Percentiles rank a stretch among this genome's conserved stretches.
phyloP scores from a whole-genome alignment of 2,797 vertebrate genomes.

The Eutrigla gurnardus region DNA sequence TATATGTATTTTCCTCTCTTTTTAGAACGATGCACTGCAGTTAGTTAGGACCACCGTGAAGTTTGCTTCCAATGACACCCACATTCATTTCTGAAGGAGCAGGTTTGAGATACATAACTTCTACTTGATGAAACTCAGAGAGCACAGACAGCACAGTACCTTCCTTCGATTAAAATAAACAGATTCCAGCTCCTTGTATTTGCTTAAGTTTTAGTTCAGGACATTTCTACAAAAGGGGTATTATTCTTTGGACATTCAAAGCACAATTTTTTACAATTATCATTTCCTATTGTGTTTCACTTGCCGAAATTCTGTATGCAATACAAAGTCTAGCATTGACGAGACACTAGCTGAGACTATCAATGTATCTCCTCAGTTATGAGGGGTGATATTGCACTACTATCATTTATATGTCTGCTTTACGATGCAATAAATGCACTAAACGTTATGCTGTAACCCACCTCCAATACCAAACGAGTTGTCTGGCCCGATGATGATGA shows the following conservation, averaged over 20 bases:
- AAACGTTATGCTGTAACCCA: conserved; percentile 74
- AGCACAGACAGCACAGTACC: conserved; percentile 59
- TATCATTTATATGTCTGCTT: conserved; percentile 82
- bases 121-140: conserved; percentile 55
- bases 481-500: conserved; percentile 57
- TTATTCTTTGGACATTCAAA: conserved; percentile 73
- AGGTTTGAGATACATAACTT: conserved; percentile 49
- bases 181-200: conserved; percentile 56
- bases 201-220: conserved; percentile 63
- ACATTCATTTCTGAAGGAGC: conserved; percentile 64
- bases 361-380: conserved; percentile 74
- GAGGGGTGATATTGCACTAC: conserved; percentile 84
- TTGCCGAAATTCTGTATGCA: conserved; percentile 84
- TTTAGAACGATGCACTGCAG: conserved; percentile 65
- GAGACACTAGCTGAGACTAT: conserved; percentile 79
- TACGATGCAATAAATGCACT: conserved; percentile 86
- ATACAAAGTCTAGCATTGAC: conserved; percentile 79
- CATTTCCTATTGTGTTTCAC: conserved; percentile 73
- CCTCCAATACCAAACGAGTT: conserved; percentile 68
- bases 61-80: conserved; percentile 54
- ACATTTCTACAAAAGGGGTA: conserved; percentile 67
- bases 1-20: conserved; percentile 61
- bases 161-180: conserved; percentile 29
- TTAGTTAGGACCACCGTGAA: conserved; percentile 67
- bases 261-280: conserved; percentile 81